Evolutionary conservation across 2,888 invertebrate genomes (phyloP), one percentile per base, ranked within the genome.

Genomic region (Helobdella robusta): DNA sequence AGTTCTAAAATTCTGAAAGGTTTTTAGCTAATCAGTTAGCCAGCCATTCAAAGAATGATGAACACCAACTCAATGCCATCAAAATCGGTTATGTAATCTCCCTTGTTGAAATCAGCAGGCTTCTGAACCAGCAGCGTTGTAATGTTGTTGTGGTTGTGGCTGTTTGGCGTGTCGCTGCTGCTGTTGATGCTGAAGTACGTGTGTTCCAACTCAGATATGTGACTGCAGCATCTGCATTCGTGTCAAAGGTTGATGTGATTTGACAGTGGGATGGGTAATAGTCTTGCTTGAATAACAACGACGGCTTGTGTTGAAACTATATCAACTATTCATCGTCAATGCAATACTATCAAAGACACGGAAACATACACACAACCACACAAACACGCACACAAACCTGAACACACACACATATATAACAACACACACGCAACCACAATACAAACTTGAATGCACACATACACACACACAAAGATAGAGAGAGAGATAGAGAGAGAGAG

Each of bases 151-250:
- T 25, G 11, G 25, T 18, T 25, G 6, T 20, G 6, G 54, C 54
- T 5, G 25, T 32, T 54, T 28, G 15, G 5, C n/a, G 28, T 54
- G 54, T 54, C 32, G 48, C 35, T 62, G 8, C 5, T 30, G 20
- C 18, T 62, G 48, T 44, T 32, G 20, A 30, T 86, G 32, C 91
- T 90, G 74, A 92, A 92, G 71, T 91, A 85, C 0, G 87, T 87
- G 76, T 92, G 91, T 74, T 95, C 95, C 74, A 94, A 81, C 74
- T 89, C 89, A 3, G 91, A 88, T 5, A 94, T 89, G 77, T 93
- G 92, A 46, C 92, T 86, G 73, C 92, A 92, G 25, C 92, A 92
- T 68, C 85, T 85, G 73, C 3, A 73, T 35, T 32, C 15, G 40
- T 35, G 5, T 18, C 23, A 5, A 59, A 20, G 18, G 58, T 8